Evolutionary conservation across 2,888 invertebrate genomes (phyloP).

Genomic region (Autographa pulchrina): DNA sequence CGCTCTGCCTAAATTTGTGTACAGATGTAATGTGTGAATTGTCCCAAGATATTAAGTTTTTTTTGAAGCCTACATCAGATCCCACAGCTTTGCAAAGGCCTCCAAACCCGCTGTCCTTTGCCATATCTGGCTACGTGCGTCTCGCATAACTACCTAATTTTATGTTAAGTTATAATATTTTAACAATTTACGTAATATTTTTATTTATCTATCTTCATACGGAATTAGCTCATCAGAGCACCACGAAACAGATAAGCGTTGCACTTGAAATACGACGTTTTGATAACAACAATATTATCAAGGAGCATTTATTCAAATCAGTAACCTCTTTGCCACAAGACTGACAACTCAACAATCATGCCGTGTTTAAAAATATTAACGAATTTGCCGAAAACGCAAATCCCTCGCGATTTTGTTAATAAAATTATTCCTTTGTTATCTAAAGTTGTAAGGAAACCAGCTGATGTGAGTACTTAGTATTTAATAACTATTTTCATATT

Average conservation of each 20-base stretch:
- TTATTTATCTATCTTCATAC: too few species aligned
- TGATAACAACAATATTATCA: constrained; percentile 50
- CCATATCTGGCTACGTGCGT: too few species aligned
- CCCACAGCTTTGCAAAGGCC: too few species aligned
- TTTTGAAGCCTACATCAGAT: too few species aligned
- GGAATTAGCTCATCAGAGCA: neutral
- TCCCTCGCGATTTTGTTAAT: constrained; percentile 73
- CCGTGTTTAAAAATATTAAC: constrained; percentile 79
- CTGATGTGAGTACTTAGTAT: constrained; percentile 29
- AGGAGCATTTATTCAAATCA: constrained; percentile 19
- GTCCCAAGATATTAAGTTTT: too few species aligned
- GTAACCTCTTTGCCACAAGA: constrained; percentile 21
- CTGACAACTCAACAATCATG: constrained; percentile 63
- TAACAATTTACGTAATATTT: too few species aligned
- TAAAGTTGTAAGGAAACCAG: constrained; percentile 33
- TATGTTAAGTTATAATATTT: too few species aligned
- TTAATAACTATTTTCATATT: too few species aligned
- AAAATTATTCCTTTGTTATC: constrained; percentile 68
- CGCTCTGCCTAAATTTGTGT: too few species aligned
- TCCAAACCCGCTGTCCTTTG: too few species aligned
- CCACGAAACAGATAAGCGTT: constrained; percentile 36
- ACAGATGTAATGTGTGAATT: too few species aligned
- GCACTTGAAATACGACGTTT: constrained; percentile 36
- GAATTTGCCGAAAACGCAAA: constrained; percentile 69
- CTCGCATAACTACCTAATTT: too few species aligned